phyloP scores from a whole-genome alignment of 1,140 invertebrate genomes.

The Popillia japonica region DNA sequence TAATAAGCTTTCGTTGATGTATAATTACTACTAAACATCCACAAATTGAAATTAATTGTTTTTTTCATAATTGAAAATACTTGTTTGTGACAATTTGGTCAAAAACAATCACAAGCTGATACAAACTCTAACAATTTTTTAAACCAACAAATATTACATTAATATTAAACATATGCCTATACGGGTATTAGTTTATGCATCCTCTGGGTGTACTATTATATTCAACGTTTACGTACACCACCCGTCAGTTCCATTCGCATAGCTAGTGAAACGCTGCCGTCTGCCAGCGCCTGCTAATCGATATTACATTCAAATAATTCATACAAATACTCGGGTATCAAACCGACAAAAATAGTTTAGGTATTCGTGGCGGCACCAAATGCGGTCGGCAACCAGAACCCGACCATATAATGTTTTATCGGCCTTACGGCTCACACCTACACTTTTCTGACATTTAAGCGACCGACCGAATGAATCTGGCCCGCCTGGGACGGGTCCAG shows the following conservation, averaged over 20 bases:
- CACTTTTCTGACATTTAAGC: conserved; percentile 33
- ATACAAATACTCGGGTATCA: conserved; percentile 20
- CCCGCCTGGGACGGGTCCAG: conserved; percentile 30
- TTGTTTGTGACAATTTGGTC: too few relatives aligned
- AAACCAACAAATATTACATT: too few relatives aligned
- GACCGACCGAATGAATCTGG: conserved; percentile 14
- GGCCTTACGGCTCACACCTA: conserved; percentile 25
- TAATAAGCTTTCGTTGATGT: too few relatives aligned
- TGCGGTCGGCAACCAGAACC: conserved; percentile 21
- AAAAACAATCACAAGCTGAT: too few relatives aligned
- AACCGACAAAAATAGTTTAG: conserved; percentile 35
- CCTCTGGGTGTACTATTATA: too few relatives aligned
- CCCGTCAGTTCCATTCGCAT: not conserved
- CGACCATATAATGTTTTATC: conserved; percentile 29
- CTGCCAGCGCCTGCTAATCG: not conserved
- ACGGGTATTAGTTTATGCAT: too few relatives aligned
- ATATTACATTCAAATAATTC: conserved; percentile 28
- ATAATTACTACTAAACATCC: too few relatives aligned
- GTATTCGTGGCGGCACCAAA: conserved; percentile 9
- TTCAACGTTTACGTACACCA: too few relatives aligned
- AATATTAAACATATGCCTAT: too few relatives aligned
- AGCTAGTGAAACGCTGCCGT: conserved; percentile 4
- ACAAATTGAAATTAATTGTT: too few relatives aligned
- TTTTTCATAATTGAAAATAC: too few relatives aligned
- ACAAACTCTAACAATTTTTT: too few relatives aligned